Evolutionary conservation across 1,140 invertebrate species (phyloP).

Genomic region (Dufourea novaeangliae): DNA sequence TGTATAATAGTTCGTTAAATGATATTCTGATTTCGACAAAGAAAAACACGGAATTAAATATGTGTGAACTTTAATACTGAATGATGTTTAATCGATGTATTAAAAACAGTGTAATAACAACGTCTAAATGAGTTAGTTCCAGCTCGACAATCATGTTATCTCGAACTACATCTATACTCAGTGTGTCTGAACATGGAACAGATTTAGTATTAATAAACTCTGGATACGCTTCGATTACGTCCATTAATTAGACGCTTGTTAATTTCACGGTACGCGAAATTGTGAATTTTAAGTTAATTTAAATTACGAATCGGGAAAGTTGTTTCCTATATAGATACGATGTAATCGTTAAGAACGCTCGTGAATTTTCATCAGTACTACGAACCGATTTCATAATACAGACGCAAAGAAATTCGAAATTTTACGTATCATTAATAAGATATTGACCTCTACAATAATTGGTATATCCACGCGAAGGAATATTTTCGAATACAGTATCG

Average conservation of each 20-base stretch:
- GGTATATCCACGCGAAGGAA: neutral
- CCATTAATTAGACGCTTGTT: neutral
- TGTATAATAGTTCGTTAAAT: no score
- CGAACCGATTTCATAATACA: neutral
- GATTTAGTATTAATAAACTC: no score
- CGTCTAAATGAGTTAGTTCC: no score
- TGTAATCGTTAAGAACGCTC: neutral
- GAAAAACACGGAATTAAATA: no score
- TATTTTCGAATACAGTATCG: neutral
- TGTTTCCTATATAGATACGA: neutral
- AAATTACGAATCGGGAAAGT: neutral
- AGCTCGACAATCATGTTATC: no score
- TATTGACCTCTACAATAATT: neutral
- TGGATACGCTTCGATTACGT: neutral
- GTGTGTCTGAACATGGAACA: neutral
- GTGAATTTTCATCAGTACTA: neutral
- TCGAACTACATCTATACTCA: neutral
- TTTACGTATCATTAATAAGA: no score
- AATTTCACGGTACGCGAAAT: neutral
- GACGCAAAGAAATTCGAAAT: no score
- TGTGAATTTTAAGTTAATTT: neutral
- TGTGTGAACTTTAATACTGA: no score
- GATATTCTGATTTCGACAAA: no score
- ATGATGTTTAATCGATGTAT: no score
- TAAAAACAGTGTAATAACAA: no score